These are phyloP conservation scores for Campylorhamphus procurvoides DNA, from an alignment of 2,113 vertebrate species.

Conservation along the genomic window DNA sequence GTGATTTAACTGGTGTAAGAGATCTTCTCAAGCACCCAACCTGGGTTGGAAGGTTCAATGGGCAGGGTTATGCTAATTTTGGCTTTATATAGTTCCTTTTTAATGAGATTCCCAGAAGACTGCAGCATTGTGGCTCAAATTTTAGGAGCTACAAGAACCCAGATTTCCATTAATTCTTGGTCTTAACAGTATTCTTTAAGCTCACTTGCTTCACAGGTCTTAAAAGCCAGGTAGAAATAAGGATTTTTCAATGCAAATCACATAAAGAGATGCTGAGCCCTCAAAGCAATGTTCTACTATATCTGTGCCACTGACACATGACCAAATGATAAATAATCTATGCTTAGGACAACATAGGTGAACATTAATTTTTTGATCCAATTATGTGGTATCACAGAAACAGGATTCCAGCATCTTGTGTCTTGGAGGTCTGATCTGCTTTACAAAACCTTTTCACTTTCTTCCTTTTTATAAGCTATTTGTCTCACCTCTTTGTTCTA, in stretches of 20 bases:
- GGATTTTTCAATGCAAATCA: neutral
- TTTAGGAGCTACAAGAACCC: neutral
- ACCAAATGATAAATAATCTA: slow-evolving; percentile 8
- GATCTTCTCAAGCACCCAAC: neutral
- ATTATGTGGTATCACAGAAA: slow-evolving; percentile 29
- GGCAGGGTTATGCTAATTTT: neutral
- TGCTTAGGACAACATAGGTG: neutral
- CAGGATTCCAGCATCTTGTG: slow-evolving; percentile 6
- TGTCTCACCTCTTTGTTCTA: neutral
- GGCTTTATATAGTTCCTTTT: neutral
- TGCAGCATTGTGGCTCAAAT: neutral
- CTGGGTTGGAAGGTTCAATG: neutral
- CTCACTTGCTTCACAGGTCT: neutral
- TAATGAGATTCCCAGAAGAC: neutral
- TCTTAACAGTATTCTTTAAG: neutral
- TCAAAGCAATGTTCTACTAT: neutral
- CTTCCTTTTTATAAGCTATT: neutral
- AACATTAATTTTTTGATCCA: slow-evolving; percentile 35
- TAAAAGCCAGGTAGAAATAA: neutral
- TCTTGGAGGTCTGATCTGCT: neutral
- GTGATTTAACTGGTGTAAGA: neutral
- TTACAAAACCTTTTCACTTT: neutral
- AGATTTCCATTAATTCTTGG: neutral
- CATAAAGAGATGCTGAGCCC: neutral
- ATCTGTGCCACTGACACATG: neutral